These are phyloP conservation scores for Microctonus brassicae DNA, from an alignment of 2,888 invertebrate species.

Conservation along the genomic window DNA sequence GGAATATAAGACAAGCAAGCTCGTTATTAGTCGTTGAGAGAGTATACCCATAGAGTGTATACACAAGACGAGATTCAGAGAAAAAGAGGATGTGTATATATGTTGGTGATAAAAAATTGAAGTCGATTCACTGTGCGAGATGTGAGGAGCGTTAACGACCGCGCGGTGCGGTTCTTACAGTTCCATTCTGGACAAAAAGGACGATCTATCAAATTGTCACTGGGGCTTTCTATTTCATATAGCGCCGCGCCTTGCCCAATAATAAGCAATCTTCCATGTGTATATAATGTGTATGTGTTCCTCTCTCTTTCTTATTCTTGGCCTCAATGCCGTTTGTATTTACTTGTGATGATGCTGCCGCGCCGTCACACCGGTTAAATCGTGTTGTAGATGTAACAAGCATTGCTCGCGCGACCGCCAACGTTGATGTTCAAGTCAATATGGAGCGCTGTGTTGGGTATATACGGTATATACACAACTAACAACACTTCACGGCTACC, in stretches of 20 bases:
- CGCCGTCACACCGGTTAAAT: neutral
- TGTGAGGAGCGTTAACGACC: slow-evolving; percentile 40
- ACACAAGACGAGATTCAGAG: slow-evolving; percentile 16
- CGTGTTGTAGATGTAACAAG: slow-evolving; percentile 17
- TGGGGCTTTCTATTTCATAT: slow-evolving; percentile 55
- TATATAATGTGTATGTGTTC: neutral
- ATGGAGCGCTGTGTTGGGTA: neutral
- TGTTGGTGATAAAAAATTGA: slow-evolving; percentile 32
- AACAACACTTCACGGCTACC: slow-evolving; percentile 33
- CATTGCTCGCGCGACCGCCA: slow-evolving; percentile 37
- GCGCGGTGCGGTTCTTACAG: slow-evolving; percentile 26
- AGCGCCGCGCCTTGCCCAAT: slow-evolving; percentile 49
- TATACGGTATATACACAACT: slow-evolving; percentile 29
- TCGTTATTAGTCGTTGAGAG: slow-evolving; percentile 45
- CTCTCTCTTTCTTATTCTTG: neutral
- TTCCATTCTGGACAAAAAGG: slow-evolving; percentile 44
- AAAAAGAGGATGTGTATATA: slow-evolving; percentile 26
- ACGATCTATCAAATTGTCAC: slow-evolving; percentile 67
- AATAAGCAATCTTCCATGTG: slow-evolving; percentile 56
- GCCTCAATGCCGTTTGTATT: slow-evolving; percentile 33
- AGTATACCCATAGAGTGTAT: neutral
- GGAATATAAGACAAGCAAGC: slow-evolving; percentile 46
- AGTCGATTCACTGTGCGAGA: slow-evolving; percentile 42
- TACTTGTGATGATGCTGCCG: slow-evolving; percentile 8
- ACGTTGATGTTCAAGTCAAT: slow-evolving; percentile 18